Evolutionary conservation across 2,113 vertebrate species (phyloP).

Genomic region (Pygoscelis adeliae): DNA sequence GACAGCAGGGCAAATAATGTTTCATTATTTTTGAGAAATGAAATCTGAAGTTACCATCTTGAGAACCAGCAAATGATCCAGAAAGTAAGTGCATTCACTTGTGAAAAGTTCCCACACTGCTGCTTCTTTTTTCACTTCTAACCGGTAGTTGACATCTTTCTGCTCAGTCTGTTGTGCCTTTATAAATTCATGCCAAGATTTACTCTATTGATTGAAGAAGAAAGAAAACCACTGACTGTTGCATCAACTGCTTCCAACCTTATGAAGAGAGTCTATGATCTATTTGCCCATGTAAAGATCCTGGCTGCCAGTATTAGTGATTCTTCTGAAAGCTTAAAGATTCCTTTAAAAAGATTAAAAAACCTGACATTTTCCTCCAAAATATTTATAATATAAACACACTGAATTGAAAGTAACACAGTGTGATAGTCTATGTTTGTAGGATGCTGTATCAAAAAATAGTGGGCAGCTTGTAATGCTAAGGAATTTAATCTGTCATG

Average conservation of each 20-base stretch:
- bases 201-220: constrained; percentile 70
- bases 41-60: constrained; percentile 81
- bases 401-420: background rate
- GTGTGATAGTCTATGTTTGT: background rate
- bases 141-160: constrained; percentile 32
- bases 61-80: constrained; percentile 92
- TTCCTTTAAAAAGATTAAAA: background rate
- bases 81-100: constrained; percentile 91
- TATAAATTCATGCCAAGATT: constrained; percentile 83
- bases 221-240: background rate
- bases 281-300: background rate
- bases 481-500: background rate
- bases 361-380: background rate
- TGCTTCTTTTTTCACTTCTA: constrained; percentile 78
- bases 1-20: background rate
- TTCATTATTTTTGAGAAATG: background rate
- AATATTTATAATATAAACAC: background rate
- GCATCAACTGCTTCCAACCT: background rate
- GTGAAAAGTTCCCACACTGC: constrained; percentile 92
- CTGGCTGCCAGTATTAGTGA: background rate
- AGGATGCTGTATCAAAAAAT: background rate
- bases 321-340: background rate
- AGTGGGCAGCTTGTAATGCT: background rate
- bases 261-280: background rate
- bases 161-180: constrained; percentile 69